Evolutionary conservation across 2,113 vertebrate species (phyloP).

Genomic region (Cromileptes altivelis): DNA sequence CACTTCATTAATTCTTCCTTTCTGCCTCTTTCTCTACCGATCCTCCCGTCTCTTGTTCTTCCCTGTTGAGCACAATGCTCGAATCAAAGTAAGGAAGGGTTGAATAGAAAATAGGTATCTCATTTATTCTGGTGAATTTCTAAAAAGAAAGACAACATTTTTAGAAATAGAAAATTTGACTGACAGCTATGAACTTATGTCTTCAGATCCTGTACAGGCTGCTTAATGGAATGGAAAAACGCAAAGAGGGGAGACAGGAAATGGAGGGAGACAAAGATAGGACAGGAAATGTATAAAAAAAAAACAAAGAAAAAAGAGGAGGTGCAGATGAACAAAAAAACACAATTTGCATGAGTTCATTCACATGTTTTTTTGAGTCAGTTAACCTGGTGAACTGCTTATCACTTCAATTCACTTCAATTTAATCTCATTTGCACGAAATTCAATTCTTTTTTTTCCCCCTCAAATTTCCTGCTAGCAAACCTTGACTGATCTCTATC

Average conservation of each 20-base stretch:
- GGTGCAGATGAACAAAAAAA: conserved; percentile 20
- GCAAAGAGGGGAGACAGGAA: conserved; percentile 38
- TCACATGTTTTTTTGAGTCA: conserved; percentile 19
- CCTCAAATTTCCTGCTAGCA: conserved; percentile 1
- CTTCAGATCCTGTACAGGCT: conserved; percentile 50
- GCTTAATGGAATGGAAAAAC: conserved; percentile 49
- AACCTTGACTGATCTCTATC: neutral
- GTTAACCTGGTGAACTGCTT: conserved; percentile 12
- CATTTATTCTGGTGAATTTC: conserved; percentile 65
- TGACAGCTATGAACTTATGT: conserved; percentile 67
- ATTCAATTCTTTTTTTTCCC: neutral
- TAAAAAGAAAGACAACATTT: conserved; percentile 67
- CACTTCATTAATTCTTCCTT: conserved; percentile 54
- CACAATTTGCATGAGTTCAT: conserved; percentile 30
- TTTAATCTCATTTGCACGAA: conserved; percentile 22
- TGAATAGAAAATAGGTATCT: conserved; percentile 62
- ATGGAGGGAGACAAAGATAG: conserved; percentile 16
- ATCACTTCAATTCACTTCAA: conserved; percentile 3
- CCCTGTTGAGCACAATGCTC: conserved; percentile 54
- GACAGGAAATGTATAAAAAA: conserved; percentile 5
- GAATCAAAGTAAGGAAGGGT: conserved; percentile 60
- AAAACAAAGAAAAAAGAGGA: neutral
- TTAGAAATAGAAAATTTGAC: conserved; percentile 63
- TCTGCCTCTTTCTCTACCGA: conserved; percentile 5
- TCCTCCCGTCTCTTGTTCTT: conserved; percentile 40